These are phyloP conservation scores for Himalopsyche japonica DNA, from an alignment of 2,888 invertebrate species.

Conservation along the genomic window DNA sequence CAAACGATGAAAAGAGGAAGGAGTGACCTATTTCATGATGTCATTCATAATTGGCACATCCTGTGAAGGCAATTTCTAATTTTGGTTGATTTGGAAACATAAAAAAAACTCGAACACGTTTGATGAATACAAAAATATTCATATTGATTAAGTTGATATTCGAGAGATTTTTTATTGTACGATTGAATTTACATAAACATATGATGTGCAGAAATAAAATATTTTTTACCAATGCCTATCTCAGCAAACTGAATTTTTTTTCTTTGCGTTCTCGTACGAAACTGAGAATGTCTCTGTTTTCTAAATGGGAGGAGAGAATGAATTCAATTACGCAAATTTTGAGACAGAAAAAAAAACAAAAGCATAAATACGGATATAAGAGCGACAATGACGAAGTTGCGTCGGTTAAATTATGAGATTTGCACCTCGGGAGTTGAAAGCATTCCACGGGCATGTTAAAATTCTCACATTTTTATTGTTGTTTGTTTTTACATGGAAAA, in stretches of 20 bases:
- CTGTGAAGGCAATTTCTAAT: not conserved
- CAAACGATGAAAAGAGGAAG: not conserved
- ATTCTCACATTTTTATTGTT: not conserved
- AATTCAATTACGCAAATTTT: constrained; percentile 39
- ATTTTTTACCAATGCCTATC: not conserved
- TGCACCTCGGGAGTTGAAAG: constrained; percentile 22
- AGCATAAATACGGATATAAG: not conserved
- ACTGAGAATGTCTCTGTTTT: constrained; percentile 13
- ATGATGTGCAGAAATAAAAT: not conserved
- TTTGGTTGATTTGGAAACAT: not conserved
- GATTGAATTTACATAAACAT: too few species aligned
- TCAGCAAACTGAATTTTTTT: not conserved
- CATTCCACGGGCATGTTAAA: not conserved
- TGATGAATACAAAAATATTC: too few species aligned
- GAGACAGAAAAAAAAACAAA: constrained; percentile 13
- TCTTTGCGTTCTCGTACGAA: not conserved
- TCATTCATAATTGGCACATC: not conserved
- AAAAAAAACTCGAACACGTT: too few species aligned
- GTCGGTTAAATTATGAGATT: constrained; percentile 31
- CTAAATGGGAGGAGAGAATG: constrained; percentile 18
- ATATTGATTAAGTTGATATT: too few species aligned
- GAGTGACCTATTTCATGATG: not conserved
- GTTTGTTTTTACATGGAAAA: not conserved
- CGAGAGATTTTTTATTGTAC: too few species aligned
- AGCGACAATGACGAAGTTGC: constrained; percentile 18